Evolutionary conservation across 2,113 vertebrate species (phyloP).

Genomic region (Eurypyga helias): DNA sequence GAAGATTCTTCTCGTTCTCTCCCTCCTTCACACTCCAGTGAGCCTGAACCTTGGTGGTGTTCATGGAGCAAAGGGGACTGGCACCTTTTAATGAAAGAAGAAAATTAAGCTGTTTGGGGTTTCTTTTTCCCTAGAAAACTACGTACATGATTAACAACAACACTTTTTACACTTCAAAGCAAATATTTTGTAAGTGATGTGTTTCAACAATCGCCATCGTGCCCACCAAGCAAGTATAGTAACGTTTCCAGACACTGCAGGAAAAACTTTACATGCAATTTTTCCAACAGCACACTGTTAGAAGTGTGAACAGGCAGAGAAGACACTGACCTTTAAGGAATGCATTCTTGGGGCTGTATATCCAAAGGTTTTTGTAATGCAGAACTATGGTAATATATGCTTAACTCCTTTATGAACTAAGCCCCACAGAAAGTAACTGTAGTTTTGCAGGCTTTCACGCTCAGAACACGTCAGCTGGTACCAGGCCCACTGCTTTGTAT

Average conservation of each 20-base stretch:
- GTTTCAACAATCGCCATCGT: neutral
- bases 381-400: neutral
- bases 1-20: constrained; percentile 86
- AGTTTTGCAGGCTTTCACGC: neutral
- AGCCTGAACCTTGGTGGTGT: constrained; percentile 79
- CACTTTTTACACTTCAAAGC: neutral
- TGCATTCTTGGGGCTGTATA: neutral
- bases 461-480: neutral
- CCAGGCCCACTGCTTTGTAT: neutral
- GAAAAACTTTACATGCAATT: neutral
- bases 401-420: neutral
- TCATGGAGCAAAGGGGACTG: constrained; percentile 90
- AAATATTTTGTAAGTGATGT: neutral
- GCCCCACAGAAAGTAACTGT: neutral
- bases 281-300: neutral
- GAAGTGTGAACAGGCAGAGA: neutral
- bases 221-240: neutral
- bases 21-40: constrained; percentile 83
- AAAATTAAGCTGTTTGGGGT: neutral
- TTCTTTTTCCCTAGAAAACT: neutral
- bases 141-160: neutral
- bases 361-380: neutral
- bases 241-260: neutral
- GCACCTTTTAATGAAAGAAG: constrained; percentile 79
- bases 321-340: neutral